phyloP scores from a whole-genome alignment of 1,140 invertebrate genomes.

The Lepidurus arcticus region DNA sequence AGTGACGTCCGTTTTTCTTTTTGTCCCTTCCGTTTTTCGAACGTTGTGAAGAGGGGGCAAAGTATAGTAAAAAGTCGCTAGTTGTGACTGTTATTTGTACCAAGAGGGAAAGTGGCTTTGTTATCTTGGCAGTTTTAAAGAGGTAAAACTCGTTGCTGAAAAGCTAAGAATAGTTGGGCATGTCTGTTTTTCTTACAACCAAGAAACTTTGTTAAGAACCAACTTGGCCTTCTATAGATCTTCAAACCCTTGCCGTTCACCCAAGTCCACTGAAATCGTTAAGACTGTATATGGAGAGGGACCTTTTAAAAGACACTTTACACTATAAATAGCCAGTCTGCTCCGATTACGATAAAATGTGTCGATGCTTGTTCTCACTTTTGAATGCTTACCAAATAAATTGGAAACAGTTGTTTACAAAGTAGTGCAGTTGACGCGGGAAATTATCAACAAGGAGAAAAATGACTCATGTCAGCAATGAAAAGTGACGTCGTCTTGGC shows the following conservation, averaged over 20 bases:
- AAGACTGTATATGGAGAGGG: no score
- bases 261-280: neutral
- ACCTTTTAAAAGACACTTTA: no score
- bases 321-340: no score
- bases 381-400: no score
- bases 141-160: neutral
- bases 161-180: conserved; percentile 1
- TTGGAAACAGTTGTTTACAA: no score
- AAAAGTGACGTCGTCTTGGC: no score
- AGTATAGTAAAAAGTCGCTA: neutral
- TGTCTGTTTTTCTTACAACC: conserved; percentile 12
- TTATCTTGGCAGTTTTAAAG: neutral
- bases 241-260: neutral
- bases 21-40: neutral
- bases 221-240: neutral
- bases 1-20: neutral
- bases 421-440: no score
- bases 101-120: neutral
- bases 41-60: no score
- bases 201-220: neutral
- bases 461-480: no score
- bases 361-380: no score
- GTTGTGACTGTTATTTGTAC: neutral
- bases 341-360: no score
- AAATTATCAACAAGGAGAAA: no score